phyloP scores from a whole-genome alignment of 1,140 invertebrate genomes.

The Tetramorium alpestre region DNA sequence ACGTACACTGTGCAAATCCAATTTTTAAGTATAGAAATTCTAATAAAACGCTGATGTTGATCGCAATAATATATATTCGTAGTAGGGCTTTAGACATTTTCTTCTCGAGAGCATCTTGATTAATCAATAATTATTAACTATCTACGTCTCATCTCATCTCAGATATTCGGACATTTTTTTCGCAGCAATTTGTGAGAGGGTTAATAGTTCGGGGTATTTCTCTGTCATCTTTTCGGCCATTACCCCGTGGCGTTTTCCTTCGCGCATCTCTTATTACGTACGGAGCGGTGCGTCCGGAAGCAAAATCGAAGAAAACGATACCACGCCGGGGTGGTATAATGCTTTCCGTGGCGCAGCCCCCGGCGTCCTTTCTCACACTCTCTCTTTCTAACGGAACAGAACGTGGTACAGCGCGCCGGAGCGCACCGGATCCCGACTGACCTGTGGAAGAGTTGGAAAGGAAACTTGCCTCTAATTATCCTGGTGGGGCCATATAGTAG shows the following conservation, averaged over 20 bases:
- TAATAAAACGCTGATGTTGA: neutral
- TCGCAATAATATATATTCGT: neutral
- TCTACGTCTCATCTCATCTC: neutral
- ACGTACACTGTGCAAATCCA: neutral
- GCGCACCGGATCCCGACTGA: slow-evolving; percentile 34
- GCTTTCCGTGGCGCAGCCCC: slow-evolving; percentile 22
- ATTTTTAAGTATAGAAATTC: slow-evolving; percentile 3
- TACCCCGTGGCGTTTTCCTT: neutral
- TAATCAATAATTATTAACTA: neutral
- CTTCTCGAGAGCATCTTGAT: neutral
- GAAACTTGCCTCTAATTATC: slow-evolving; percentile 75
- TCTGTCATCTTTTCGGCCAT: slow-evolving; percentile 27
- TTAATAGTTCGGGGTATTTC: slow-evolving; percentile 8
- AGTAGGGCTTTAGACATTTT: neutral
- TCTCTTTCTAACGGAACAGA: slow-evolving; percentile 53
- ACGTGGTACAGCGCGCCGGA: slow-evolving; percentile 30
- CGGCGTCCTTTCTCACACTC: slow-evolving; percentile 51
- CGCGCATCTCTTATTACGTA: neutral
- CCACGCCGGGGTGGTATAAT: slow-evolving; percentile 46
- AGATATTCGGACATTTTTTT: neutral
- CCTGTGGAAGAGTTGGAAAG: slow-evolving; percentile 35
- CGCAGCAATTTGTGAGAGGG: neutral
- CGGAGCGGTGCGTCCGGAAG: slow-evolving; percentile 12
- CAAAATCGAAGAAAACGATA: slow-evolving; percentile 61
- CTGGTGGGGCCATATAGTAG: slow-evolving; percentile 55